Base-by-base conservation (phyloP, 2,888 invertebrate genomes). In the Odontocerum albicorne region DNA sequence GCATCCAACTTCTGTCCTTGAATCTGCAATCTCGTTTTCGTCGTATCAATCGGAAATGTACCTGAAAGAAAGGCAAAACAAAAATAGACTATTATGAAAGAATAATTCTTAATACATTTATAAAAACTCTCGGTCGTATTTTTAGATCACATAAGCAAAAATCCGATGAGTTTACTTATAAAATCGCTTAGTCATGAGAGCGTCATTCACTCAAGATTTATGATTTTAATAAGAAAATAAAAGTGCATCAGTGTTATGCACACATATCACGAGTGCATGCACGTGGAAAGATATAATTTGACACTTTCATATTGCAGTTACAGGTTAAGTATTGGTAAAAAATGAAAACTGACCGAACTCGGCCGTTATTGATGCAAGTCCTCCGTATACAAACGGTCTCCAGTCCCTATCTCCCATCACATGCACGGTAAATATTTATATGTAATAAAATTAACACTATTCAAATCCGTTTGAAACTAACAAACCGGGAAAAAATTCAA, bases 41-140 rank as follows among this genome's bases (percentile, higher is more conserved):
- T 91, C 21, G 94, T 92, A 72, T 96, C 96, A 64, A 96, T 90
- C n/a, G 96, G 96, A 77, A 96, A 96, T 33, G 96, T 96, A 63
- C 95, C 95, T 92, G 66, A 55, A 59, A n/a, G n/a, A n/a, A n/a
- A n/a, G n/a, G n/a, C n/a, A n/a, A n/a, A n/a, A n/a, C n/a, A n/a
- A n/a, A n/a, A n/a, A n/a, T n/a, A n/a, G n/a, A n/a, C n/a, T n/a
- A n/a, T n/a, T n/a, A n/a, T n/a, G n/a, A n/a, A n/a, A n/a, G n/a
- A n/a, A n/a, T n/a, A n/a, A n/a, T n/a, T n/a, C n/a, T n/a, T n/a
- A n/a, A n/a, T n/a, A n/a, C n/a, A n/a, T n/a, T n/a, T n/a, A n/a
- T n/a, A n/a, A n/a, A n/a, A n/a, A n/a, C n/a, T n/a, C n/a, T n/a
- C n/a, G n/a, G n/a, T n/a, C n/a, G n/a, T n/a, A n/a, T n/a, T n/a